Evolutionary conservation across 2,888 invertebrate genomes (phyloP).

Genomic region (Eupithecia subumbrata): DNA sequence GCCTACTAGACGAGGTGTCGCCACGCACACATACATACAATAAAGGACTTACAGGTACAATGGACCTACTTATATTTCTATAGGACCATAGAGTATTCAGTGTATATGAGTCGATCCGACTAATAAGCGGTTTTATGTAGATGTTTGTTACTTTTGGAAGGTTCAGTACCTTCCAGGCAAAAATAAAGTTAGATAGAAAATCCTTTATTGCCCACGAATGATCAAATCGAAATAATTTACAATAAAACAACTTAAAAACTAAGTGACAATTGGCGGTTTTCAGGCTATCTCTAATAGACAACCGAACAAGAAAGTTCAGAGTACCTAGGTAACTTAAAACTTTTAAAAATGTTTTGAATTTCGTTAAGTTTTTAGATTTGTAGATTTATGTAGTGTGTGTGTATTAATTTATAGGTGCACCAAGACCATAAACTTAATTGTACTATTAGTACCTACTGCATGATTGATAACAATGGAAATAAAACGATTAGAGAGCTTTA

Average conservation of each 20-base stretch:
- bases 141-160: background rate
- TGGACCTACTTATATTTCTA: slow-evolving; percentile 2
- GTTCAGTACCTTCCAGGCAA: too few species aligned
- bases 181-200: background rate
- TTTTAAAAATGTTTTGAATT: background rate
- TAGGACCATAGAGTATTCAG: background rate
- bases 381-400: background rate
- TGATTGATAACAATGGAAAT: background rate
- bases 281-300: too few species aligned
- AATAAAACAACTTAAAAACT: background rate
- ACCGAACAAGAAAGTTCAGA: background rate
- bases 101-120: background rate
- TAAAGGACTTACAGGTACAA: slow-evolving; percentile 21
- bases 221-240: background rate
- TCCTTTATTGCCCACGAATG: background rate
- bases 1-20: slow-evolving; percentile 41
- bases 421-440: too few species aligned
- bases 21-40: slow-evolving; percentile 40
- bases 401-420: background rate
- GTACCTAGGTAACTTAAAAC: background rate
- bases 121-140: background rate
- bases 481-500: background rate
- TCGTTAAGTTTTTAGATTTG: background rate
- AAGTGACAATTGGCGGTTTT: background rate
- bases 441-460: too few species aligned